Percentiles rank a stretch among this genome's conserved stretches.
Evolutionary conservation across 2,888 invertebrate genomes (phyloP).

Genomic region (Rhogogaster chlorosoma): DNA sequence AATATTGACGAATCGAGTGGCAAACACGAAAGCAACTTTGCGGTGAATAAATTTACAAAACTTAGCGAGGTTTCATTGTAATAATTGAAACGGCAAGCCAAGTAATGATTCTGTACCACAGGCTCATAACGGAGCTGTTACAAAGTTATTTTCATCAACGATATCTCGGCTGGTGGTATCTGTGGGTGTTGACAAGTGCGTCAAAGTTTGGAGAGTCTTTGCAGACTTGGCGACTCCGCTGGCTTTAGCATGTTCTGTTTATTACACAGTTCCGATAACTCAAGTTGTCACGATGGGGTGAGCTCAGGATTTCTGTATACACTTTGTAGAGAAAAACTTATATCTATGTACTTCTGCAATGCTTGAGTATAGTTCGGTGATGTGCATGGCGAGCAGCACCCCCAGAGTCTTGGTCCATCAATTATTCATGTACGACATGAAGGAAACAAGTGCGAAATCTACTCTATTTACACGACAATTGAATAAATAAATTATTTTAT

Average conservation of each 20-base stretch:
- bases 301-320: conserved; percentile 1
- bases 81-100: background rate
- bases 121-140: conserved; percentile 63
- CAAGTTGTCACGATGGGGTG: conserved; percentile 61
- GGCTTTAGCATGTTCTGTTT: conserved; percentile 58
- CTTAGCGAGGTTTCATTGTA: background rate
- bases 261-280: conserved; percentile 61
- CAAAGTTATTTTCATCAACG: conserved; percentile 57
- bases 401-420: conserved; percentile 55
- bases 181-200: conserved; percentile 61
- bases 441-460: conserved; percentile 58
- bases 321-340: background rate
- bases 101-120: conserved; percentile 19
- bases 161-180: conserved; percentile 59
- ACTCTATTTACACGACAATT: background rate
- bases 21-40: conserved; percentile 55
- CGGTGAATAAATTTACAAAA: conserved; percentile 41
- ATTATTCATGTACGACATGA: conserved; percentile 63
- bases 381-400: conserved; percentile 61
- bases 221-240: conserved; percentile 60
- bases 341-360: background rate
- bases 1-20: conserved; percentile 61
- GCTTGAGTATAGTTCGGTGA: conserved; percentile 54
- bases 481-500: conserved; percentile 28
- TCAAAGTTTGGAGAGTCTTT: conserved; percentile 67